Percentiles rank a stretch among this genome's conserved stretches.
Conservation (phyloP, 2,888 invertebrate species). For the Lacanobia wlatinum region DNA sequence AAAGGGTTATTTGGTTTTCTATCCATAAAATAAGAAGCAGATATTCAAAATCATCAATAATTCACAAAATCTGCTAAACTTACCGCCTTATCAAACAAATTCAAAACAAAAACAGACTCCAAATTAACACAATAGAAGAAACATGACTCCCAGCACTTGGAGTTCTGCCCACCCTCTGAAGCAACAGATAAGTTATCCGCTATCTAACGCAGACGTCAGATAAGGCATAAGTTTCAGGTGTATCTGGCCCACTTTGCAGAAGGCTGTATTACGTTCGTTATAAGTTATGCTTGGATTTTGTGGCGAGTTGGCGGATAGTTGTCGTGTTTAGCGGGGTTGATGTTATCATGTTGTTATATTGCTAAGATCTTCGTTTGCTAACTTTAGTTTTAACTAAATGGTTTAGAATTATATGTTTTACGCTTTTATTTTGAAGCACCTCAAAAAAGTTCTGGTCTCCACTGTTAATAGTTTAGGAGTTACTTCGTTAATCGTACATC, state of each 20-base stretch:
- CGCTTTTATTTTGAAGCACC: too few species aligned
- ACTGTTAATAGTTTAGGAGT: too few species aligned
- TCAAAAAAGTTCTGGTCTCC: too few species aligned
- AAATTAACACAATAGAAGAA: slow-evolving; percentile 30
- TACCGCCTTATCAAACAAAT: background rate
- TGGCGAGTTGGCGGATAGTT: slow-evolving; percentile 10
- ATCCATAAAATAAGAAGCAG: too few species aligned
- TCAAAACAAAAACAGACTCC: slow-evolving; percentile 10
- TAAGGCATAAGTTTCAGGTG: slow-evolving; percentile 55
- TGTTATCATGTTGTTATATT: background rate
- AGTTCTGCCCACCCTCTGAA: slow-evolving; percentile 45
- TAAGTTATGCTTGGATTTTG: slow-evolving; percentile 49
- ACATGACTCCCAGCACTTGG: slow-evolving; percentile 27
- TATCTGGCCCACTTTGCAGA: slow-evolving; percentile 34
- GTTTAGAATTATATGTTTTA: too few species aligned
- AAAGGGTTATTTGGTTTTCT: too few species aligned
- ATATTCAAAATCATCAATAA: too few species aligned
- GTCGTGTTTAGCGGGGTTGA: background rate
- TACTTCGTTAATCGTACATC: too few species aligned
- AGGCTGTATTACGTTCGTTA: slow-evolving; percentile 52
- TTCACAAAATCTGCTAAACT: too few species aligned
- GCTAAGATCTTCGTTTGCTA: too few species aligned
- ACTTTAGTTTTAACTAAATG: too few species aligned
- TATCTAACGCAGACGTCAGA: slow-evolving; percentile 46
- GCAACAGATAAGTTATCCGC: slow-evolving; percentile 53